A percentile compares a stretch with the other conserved stretches of the same genome.
Conservation (phyloP, 2,113 vertebrate genomes). For the Mormyrus iriodes region DNA sequence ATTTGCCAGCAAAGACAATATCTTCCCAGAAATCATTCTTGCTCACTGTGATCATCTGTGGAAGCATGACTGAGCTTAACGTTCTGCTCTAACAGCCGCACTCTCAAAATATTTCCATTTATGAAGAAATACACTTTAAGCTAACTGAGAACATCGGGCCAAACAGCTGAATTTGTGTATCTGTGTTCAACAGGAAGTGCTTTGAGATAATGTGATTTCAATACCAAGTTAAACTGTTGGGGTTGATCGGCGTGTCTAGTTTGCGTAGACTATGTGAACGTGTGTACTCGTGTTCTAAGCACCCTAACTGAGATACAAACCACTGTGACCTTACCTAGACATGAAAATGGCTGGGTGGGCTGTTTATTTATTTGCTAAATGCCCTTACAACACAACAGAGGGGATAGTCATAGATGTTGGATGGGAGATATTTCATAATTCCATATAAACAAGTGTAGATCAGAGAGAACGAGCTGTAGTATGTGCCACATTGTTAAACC, state of each 20-base stretch:
- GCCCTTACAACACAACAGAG: background rate
- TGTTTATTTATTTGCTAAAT: background rate
- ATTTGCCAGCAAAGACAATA: conserved; percentile 38
- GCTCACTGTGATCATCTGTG: background rate
- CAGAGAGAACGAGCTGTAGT: background rate
- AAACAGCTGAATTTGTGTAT: background rate
- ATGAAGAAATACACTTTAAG: background rate
- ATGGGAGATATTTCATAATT: background rate
- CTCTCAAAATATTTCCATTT: background rate
- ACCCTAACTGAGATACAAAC: background rate
- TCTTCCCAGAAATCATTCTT: background rate
- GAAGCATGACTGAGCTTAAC: background rate
- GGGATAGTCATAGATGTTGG: background rate
- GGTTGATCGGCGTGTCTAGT: background rate
- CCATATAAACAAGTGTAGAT: background rate
- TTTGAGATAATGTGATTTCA: background rate
- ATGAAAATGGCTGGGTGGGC: background rate
- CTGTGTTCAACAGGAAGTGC: background rate
- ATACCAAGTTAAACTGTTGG: background rate
- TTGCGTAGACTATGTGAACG: background rate
- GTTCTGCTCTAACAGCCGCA: background rate
- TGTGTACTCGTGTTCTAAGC: background rate
- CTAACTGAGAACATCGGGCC: background rate
- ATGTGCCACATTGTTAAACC: background rate
- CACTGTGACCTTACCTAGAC: background rate